Conservation (phyloP, 1,140 invertebrate species). For the Drosophila carrolli region DNA sequence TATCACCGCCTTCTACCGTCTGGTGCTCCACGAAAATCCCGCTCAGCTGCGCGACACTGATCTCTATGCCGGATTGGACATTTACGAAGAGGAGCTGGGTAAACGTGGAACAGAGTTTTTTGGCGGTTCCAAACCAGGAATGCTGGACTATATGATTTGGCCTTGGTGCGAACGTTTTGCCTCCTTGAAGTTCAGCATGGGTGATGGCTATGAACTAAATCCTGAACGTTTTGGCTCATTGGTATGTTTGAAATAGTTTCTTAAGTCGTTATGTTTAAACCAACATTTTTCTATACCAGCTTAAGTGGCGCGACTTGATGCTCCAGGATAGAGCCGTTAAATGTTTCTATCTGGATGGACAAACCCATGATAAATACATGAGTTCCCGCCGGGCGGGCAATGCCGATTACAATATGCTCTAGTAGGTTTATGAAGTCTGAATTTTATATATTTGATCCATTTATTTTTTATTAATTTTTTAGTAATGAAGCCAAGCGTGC, state of each 20-base stretch:
- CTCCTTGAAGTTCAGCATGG: slow-evolving; percentile 51
- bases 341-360: slow-evolving; percentile 87
- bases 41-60: slow-evolving; percentile 40
- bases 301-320: slow-evolving; percentile 89
- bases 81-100: slow-evolving; percentile 89
- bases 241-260: slow-evolving; percentile 38
- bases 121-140: slow-evolving; percentile 89
- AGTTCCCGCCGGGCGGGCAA: slow-evolving; percentile 31
- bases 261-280: background rate
- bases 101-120: slow-evolving; percentile 88
- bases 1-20: slow-evolving; percentile 40
- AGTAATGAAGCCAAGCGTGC: slow-evolving; percentile 42
- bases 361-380: slow-evolving; percentile 88
- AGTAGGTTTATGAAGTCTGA: slow-evolving; percentile 11
- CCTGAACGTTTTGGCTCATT: slow-evolving; percentile 61
- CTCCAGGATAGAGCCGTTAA: slow-evolving; percentile 89
- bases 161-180: slow-evolving; percentile 92
- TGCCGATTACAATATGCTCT: slow-evolving; percentile 49
- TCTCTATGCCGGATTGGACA: slow-evolving; percentile 85
- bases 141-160: slow-evolving; percentile 95
- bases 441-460: background rate
- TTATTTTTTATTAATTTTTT: slow-evolving; percentile 1
- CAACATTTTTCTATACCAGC: slow-evolving; percentile 82
- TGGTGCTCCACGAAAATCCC: slow-evolving; percentile 40
- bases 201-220: slow-evolving; percentile 54